Percentiles rank a stretch among this genome's conserved stretches.
Evolutionary conservation across 2,113 vertebrate genomes (phyloP).

Genomic region (Ciconia boyciana): DNA sequence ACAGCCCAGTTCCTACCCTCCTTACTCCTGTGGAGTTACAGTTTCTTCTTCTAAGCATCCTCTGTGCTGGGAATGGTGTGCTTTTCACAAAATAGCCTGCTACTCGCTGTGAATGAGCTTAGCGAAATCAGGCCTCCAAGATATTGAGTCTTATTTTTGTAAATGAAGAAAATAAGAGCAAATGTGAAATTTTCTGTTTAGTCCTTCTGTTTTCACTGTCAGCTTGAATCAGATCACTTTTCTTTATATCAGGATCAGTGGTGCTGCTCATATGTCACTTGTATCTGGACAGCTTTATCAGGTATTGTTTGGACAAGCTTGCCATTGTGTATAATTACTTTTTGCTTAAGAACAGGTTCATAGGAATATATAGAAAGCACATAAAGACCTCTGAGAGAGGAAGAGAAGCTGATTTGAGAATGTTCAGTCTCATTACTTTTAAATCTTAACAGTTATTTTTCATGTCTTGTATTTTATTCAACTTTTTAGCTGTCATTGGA

Average conservation of each 20-base stretch:
- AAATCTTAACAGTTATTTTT: background rate
- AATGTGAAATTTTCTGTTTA: background rate
- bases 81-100: fast-evolving
- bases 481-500: background rate
- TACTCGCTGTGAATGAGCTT: background rate
- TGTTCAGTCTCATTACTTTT: background rate
- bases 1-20: background rate
- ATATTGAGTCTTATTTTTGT: background rate
- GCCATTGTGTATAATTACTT: background rate
- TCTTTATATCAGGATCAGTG: background rate
- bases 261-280: background rate
- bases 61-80: no score
- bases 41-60: background rate
- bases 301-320: background rate
- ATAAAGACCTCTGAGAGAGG: background rate
- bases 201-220: background rate
- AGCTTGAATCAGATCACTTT: background rate
- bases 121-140: background rate
- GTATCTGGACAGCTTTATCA: background rate
- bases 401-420: background rate
- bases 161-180: background rate
- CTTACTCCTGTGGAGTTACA: background rate
- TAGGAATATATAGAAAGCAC: background rate
- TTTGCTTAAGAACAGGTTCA: background rate
- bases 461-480: background rate